Conservation (phyloP, 2,113 vertebrate genomes). For the Garra rufa region DNA sequence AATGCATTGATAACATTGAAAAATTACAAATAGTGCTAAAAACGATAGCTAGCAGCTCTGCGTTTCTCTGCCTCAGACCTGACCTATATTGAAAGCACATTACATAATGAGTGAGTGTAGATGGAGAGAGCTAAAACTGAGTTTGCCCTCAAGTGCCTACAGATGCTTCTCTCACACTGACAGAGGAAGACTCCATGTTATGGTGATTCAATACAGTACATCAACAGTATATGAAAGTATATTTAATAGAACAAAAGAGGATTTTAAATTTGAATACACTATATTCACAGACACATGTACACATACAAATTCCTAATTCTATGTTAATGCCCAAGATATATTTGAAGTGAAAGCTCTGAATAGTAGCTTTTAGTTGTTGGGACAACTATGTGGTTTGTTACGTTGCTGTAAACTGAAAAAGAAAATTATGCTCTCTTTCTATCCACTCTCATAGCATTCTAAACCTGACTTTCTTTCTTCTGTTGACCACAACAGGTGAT, state of each 20-base stretch:
- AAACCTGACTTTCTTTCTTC: no score
- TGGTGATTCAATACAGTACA: background rate
- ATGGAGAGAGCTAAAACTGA: slow-evolving; percentile 24
- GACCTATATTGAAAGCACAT: slow-evolving; percentile 33
- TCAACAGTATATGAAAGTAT: background rate
- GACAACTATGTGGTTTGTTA: background rate
- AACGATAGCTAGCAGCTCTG: background rate
- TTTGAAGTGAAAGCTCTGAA: background rate
- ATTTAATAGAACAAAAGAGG: background rate
- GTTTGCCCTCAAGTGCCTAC: slow-evolving; percentile 28
- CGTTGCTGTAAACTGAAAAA: background rate
- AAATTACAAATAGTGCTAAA: background rate
- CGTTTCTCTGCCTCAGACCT: slow-evolving; percentile 10
- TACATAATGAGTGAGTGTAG: slow-evolving; percentile 17
- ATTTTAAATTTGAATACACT: background rate
- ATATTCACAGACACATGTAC: background rate
- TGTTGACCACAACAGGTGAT: no score
- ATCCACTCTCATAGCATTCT: no score
- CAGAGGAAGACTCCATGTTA: slow-evolving; percentile 1
- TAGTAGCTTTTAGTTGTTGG: background rate
- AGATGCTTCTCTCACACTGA: slow-evolving; percentile 23
- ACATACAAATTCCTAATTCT: background rate
- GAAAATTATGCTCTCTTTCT: no score
- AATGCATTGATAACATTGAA: background rate
- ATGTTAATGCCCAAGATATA: background rate